Conservation (phyloP, 2,113 vertebrate species). For the Pavo muticus region DNA sequence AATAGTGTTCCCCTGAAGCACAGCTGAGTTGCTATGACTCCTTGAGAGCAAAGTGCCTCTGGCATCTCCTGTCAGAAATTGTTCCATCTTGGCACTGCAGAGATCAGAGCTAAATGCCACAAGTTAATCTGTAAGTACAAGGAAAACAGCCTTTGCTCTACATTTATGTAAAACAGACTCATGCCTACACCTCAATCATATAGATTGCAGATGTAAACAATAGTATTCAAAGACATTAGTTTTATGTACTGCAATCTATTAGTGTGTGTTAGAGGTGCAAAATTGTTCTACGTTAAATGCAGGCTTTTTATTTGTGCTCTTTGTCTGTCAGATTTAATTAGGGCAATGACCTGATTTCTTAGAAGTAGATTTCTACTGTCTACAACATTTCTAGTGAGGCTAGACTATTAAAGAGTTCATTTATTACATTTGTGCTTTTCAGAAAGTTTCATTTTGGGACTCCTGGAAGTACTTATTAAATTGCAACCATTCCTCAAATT, state of each 20-base stretch:
- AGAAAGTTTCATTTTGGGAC: background rate
- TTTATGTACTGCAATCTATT: background rate
- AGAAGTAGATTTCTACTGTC: background rate
- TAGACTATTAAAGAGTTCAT: background rate
- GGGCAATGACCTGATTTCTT: background rate
- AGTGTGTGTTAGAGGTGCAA: background rate
- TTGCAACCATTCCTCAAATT: background rate
- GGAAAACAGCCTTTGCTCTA: background rate
- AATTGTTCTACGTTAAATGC: background rate
- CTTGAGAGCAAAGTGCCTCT: background rate
- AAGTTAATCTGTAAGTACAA: background rate
- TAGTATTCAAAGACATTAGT: background rate
- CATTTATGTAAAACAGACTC: background rate
- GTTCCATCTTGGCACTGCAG: background rate
- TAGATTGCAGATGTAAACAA: background rate
- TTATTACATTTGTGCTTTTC: background rate
- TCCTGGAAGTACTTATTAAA: background rate
- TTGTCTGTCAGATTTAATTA: constrained; percentile 13
- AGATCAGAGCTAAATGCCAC: constrained; percentile 15
- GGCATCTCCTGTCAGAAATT: background rate
- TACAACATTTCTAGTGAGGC: background rate
- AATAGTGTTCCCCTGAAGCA: background rate
- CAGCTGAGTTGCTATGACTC: background rate
- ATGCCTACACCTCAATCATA: background rate
- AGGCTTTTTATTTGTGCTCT: background rate